phyloP scores from a whole-genome alignment of 2,113 vertebrate species.

The Marcusenius ussheri region DNA sequence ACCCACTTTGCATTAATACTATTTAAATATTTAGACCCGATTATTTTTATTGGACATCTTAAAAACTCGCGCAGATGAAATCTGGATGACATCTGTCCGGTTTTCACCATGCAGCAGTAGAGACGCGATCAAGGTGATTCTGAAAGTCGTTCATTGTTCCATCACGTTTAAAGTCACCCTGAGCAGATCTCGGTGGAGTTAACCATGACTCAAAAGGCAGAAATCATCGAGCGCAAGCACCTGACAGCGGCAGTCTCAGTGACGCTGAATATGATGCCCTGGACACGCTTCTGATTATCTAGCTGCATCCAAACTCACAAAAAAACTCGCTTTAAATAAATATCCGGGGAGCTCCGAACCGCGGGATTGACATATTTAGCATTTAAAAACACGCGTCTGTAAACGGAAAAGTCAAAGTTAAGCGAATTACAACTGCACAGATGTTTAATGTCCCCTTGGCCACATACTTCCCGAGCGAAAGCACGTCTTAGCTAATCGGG shows the following conservation, averaged over 20 bases:
- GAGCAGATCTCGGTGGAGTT: background rate
- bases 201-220: background rate
- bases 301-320: background rate
- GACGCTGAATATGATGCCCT: background rate
- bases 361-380: background rate
- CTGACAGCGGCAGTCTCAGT: background rate
- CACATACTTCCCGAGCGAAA: background rate
- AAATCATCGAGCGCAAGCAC: background rate
- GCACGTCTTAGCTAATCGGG: background rate
- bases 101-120: background rate
- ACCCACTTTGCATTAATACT: background rate
- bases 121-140: background rate
- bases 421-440: background rate
- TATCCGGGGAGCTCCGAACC: background rate
- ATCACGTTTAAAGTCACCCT: background rate
- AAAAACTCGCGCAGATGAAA: background rate
- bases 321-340: background rate
- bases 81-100: background rate
- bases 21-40: background rate
- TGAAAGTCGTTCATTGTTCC: background rate
- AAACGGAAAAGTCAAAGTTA: background rate
- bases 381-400: background rate
- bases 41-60: background rate
- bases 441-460: background rate
- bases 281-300: background rate